Conservation (phyloP, 2,113 vertebrate species). For the Dipodomys ordii region DNA sequence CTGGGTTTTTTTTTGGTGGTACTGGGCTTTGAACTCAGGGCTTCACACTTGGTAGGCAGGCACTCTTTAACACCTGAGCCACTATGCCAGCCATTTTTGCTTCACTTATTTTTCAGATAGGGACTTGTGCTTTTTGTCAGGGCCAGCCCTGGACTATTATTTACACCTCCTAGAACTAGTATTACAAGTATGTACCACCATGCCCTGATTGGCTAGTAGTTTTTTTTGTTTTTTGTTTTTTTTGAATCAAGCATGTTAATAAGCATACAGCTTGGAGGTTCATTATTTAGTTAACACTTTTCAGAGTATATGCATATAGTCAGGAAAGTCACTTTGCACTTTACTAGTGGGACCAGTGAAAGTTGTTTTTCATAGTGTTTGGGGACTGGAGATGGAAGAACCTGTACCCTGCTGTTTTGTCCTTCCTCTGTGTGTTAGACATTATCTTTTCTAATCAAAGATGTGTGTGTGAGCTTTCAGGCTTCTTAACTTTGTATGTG, state of each 20-base stretch:
- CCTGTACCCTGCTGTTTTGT: neutral
- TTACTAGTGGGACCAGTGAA: neutral
- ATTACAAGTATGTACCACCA: no score
- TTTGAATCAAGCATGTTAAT: neutral
- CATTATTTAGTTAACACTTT: neutral
- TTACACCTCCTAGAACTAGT: no score
- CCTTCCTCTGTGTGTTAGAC: neutral
- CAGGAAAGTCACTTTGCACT: neutral
- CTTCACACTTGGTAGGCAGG: no score
- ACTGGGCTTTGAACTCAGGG: no score
- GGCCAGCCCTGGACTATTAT: no score
- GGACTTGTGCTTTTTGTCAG: no score
- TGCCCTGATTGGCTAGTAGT: no score
- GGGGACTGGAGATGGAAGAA: no score
- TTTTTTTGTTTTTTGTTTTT: neutral
- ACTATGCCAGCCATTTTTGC: no score
- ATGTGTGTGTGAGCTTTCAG: neutral
- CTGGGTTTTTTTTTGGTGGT: no score
- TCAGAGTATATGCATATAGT: neutral
- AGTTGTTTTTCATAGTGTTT: neutral
- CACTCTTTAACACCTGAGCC: no score
- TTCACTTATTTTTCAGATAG: no score
- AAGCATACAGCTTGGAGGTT: neutral
- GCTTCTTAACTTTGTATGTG: neutral
- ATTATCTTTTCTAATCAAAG: neutral